Conservation (phyloP, 1,140 invertebrate genomes). For the Acromyrmex charruanus region DNA sequence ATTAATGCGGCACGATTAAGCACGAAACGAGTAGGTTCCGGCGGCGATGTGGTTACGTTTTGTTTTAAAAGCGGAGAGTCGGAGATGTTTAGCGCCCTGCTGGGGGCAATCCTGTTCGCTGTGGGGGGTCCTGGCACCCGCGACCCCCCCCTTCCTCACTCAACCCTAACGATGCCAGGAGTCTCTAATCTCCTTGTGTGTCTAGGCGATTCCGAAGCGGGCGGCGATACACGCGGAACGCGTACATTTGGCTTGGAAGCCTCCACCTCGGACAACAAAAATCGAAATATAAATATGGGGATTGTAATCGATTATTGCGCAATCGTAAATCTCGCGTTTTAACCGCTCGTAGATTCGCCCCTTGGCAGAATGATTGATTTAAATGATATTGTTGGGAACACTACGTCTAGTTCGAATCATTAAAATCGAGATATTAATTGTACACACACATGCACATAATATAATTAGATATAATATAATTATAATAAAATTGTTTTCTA, state of each 20-base stretch:
- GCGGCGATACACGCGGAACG: conserved; percentile 64
- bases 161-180: conserved; percentile 51
- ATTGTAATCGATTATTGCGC: conserved; percentile 55
- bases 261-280: conserved; percentile 34
- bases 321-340: conserved; percentile 54
- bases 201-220: conserved; percentile 65
- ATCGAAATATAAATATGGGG: conserved; percentile 46
- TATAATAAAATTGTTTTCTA: background rate
- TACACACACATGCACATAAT: background rate
- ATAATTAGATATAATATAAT: conserved; percentile 14
- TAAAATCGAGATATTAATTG: conserved; percentile 18
- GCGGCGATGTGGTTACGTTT: conserved; percentile 80
- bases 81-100: conserved; percentile 84
- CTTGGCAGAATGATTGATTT: conserved; percentile 45
- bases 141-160: conserved; percentile 58
- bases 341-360: background rate
- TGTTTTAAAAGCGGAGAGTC: conserved; percentile 80
- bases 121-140: conserved; percentile 78
- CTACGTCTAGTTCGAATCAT: background rate
- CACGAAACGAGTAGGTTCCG: conserved; percentile 79
- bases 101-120: conserved; percentile 83
- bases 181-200: conserved; percentile 67
- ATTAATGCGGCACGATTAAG: conserved; percentile 84
- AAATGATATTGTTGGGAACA: conserved; percentile 22
- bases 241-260: conserved; percentile 46